These are phyloP conservation scores for Drosophila leonis DNA, from an alignment of 2,888 invertebrate genomes.

Conservation along the genomic window DNA sequence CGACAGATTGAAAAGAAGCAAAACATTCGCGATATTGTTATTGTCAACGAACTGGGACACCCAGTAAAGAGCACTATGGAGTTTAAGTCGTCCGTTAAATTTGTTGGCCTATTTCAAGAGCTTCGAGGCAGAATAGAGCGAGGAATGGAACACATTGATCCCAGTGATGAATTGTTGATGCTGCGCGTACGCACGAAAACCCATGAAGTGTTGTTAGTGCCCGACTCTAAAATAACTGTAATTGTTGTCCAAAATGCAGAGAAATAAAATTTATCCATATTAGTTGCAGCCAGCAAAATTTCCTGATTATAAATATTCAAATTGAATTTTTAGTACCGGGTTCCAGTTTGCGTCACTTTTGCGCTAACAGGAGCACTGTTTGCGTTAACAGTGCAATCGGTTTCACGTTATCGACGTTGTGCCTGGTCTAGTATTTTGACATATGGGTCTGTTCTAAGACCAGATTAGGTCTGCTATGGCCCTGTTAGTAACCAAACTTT, in stretches of 20 bases:
- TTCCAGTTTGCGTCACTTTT: not conserved
- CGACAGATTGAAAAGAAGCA: constrained; percentile 70
- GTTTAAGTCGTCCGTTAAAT: constrained; percentile 66
- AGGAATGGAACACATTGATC: constrained; percentile 78
- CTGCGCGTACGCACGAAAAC: constrained; percentile 80
- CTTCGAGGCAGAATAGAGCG: constrained; percentile 79
- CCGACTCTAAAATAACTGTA: constrained; percentile 83
- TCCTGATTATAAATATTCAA: not conserved
- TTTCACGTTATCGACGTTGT: constrained; percentile 11
- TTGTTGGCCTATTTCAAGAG: constrained; percentile 81
- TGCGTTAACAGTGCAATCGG: constrained; percentile 17
- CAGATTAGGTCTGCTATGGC: constrained; percentile 2
- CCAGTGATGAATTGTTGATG: constrained; percentile 78
- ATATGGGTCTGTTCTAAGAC: constrained; percentile 1
- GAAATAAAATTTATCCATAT: constrained; percentile 53
- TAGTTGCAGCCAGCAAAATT: not conserved
- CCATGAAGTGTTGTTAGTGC: constrained; percentile 81
- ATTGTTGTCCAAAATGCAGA: constrained; percentile 83
- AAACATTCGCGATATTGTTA: constrained; percentile 80
- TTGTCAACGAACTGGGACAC: constrained; percentile 81
- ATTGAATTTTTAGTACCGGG: not conserved
- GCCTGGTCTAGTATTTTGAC: constrained; percentile 16
- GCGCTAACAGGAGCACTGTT: not conserved
- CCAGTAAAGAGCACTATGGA: constrained; percentile 83
- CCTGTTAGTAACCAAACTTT: constrained; percentile 1